Percentiles rank a stretch among this genome's conserved stretches.
These are phyloP conservation scores for Drosophila neotestacea DNA, from an alignment of 2,888 invertebrate genomes.

Conservation along the genomic window DNA sequence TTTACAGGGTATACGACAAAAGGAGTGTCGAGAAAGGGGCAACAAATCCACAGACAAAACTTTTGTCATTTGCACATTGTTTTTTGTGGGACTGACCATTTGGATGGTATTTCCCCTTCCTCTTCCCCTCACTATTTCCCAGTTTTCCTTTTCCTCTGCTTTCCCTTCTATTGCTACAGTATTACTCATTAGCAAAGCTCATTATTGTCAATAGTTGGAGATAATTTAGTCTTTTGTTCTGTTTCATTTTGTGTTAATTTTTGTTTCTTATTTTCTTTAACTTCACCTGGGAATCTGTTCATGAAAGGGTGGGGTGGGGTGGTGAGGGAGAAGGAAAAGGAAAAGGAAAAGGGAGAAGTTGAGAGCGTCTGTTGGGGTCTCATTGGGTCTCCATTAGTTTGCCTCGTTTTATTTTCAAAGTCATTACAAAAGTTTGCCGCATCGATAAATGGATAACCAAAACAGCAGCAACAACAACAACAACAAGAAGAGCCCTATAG, in stretches of 20 bases:
- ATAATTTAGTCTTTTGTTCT: slow-evolving; percentile 71
- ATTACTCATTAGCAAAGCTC: slow-evolving; percentile 78
- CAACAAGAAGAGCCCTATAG: neutral
- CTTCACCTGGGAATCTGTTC: slow-evolving; percentile 33
- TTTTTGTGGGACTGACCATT: slow-evolving; percentile 15
- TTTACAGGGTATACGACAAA: slow-evolving; percentile 14
- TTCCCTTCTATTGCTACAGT: slow-evolving; percentile 17
- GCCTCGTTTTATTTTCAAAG: slow-evolving; percentile 74
- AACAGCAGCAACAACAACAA: slow-evolving; percentile 55
- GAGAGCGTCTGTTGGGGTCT: neutral
- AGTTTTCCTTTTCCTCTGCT: neutral
- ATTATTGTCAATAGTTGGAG: slow-evolving; percentile 78
- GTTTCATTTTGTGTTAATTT: slow-evolving; percentile 19
- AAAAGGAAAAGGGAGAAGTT: neutral
- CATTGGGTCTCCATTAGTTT: slow-evolving; percentile 35
- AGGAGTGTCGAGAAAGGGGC: slow-evolving; percentile 2
- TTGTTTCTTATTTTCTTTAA: slow-evolving; percentile 19
- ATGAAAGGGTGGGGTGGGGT: neutral
- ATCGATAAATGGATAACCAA: slow-evolving; percentile 81
- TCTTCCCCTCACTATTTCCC: no score
- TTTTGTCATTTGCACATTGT: slow-evolving; percentile 75
- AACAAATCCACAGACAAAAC: slow-evolving; percentile 59
- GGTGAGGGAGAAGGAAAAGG: neutral
- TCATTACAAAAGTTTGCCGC: slow-evolving; percentile 80
- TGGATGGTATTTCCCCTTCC: neutral